Evolutionary conservation across 64 coral and sea anemone genomes (phyloP), one percentile per base, ranked within the genome.

Genomic region (Montipora foliosa): DNA sequence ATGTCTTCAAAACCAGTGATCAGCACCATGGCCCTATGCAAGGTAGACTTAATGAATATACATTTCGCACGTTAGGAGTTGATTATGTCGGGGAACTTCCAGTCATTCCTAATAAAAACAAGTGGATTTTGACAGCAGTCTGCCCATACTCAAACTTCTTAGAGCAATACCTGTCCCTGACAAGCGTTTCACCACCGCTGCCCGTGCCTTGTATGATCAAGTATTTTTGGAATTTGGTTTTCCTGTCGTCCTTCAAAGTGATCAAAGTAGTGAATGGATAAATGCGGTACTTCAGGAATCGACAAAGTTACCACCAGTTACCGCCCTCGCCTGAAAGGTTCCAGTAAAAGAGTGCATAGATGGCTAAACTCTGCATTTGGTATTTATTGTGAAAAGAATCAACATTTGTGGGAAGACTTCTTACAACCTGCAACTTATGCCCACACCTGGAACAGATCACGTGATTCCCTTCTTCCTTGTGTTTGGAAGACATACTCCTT

Each of bases 331-430:
- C 55, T 90, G 20, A 91, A 82, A 75, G 77, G 78, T 14, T 71
- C 59, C 22, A 91, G 46, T 5, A 79, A 91, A 67, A 0, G 78
- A 74, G 89, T 91, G 3, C 89, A 91, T 46, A 47, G 89, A 16
- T 81, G 79, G 89, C 62, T 91, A 24, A 90, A 90, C 50, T 37
- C 76, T 44, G 88, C 75, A 17, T 45, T 90, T 44, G 88, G 76
- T 5, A 79, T 90, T 69, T 90, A 90, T 20, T 91, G 89, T 83
- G 59, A 83, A 8, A 72, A 91, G 12, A 67, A 91, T 51, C 89
- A 91, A 45, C 44, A 80, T 21, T 44, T 60, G 20, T 74, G 89
- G 89, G 60, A 91, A 83, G 89, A 91, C 16, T 83, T 81, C 47
- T 44, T 74, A 57, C 78, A 91, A 49, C 79, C 89, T 53, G 78